Base-by-base conservation (phyloP, 2,797 vertebrate genomes). In the Hipposideros larvatus region DNA sequence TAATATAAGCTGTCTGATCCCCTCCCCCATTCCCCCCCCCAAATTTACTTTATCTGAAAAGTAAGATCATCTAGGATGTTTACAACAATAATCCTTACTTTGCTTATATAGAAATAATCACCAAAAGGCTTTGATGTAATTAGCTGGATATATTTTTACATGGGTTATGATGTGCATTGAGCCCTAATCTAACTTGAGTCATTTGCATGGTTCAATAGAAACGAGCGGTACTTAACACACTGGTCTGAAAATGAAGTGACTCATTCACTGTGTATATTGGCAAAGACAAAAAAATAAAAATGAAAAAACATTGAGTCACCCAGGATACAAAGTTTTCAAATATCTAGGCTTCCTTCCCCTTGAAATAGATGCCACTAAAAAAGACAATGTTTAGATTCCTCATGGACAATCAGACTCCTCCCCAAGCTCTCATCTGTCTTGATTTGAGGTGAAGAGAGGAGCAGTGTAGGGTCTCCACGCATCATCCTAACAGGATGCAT, bases 101-200 rank as follows among this genome's bases (percentile, higher is more conserved):
- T 93, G 57, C 78, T 82, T n/a, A 77, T 19, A 68, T 78, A 66
- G 37, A 95, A 59, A 87, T 74, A 90, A 66, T 11, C 43, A n/a
- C 5, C 46, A 79, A 84, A 48, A 41, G 53, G 3, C 19, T 93
- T 86, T 71, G 66, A 34, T 61, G 6, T 68, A 46, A 43, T 84
- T 87, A 68, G 61, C 71, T 48, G 15, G 28, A 19, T 55, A 51
- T 21, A 31, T 31, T 87, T 78, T 66, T 26, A 22, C 31, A 1
- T 78, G 48, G 8, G 31, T 48, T 92, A 63, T 51, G 15, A 11
- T 48, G 24, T 55, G 5, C 5, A 24, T 5, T 43, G 59, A 73
- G 34, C 74, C 5, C 59, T 46, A 3, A 28, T 31, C 15, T 18
- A 87, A 37, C 22, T 18, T 70, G 18, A 55, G 24, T 43, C 31